Base-by-base conservation (phyloP, 2,797 vertebrate genomes). In the Clarias pachynema region DNA sequence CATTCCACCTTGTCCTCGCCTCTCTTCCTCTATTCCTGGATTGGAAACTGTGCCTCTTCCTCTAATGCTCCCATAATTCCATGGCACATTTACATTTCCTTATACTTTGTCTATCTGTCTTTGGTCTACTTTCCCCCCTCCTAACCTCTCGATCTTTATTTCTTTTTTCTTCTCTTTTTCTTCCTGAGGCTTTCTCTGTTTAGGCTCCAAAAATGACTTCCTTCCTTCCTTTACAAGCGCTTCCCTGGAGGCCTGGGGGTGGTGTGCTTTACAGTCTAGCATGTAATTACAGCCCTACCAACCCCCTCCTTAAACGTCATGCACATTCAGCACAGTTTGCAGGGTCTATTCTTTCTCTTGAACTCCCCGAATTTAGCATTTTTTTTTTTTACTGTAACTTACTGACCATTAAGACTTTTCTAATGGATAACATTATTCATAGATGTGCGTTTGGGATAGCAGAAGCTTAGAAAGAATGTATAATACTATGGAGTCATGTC, bases 201-300 rank as follows among this genome's bases (percentile, higher is more conserved):
- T 90, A 88, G 88, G 84, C 85, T 91, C 84, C 84, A 87, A 89
- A 91, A 90, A 91, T 89, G 86, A 90, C 88, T 91, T 90, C 89
- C 90, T 91, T 90, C 90, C 89, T 90, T 91, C 90, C 88, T 91
- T 89, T 87, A 89, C 89, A 89, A 89, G 82, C 86, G 34, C 87
- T 86, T 87, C 90, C 86, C 88, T 88, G 85, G 88, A 85, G 87
- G 87, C 87, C 85, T 60, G 80, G 85, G 80, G 88, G 82, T 84
- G 87, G 90, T 88, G 87, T 87, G 81, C 74, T 80, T 86, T 87
- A 88, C 84, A 79, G 86, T 88, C 87, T 87, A 83, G 77, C 84
- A 87, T 89, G 86, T 89, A 89, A 89, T 89, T 91, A 89, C 86
- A 44, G 82, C 68, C 85, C 75, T 75, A 44, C 73, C 82, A 59